Percentiles rank a stretch among this genome's conserved stretches.
Conservation (phyloP, 2,888 invertebrate species). For the Brachyopa scutellaris region DNA sequence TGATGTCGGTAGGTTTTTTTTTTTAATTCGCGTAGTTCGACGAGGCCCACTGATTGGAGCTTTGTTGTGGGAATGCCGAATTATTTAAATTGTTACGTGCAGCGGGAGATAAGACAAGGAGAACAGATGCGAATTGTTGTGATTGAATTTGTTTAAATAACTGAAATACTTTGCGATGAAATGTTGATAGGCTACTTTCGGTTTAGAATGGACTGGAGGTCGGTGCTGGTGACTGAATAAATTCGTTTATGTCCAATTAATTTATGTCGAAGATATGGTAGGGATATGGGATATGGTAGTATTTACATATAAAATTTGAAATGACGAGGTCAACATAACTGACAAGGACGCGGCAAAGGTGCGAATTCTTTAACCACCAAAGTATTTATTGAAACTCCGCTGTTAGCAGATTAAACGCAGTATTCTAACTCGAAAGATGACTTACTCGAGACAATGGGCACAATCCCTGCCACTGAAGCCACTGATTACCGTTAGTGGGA, state of each 20-base stretch:
- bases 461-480: too few species aligned
- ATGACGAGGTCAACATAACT: too few species aligned
- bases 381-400: too few species aligned
- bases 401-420: too few species aligned
- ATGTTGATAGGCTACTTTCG: conserved; percentile 19
- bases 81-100: conserved; percentile 54
- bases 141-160: conserved; percentile 39
- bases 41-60: neutral
- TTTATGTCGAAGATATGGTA: neutral
- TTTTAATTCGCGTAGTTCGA: too few species aligned
- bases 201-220: neutral
- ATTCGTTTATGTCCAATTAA: neutral
- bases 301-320: too few species aligned
- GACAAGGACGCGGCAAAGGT: too few species aligned
- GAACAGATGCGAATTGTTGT: conserved; percentile 50
- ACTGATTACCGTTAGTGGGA: too few species aligned
- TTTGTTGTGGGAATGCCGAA: conserved; percentile 13
- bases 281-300: too few species aligned
- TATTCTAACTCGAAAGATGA: too few species aligned
- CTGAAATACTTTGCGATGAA: conserved; percentile 22
- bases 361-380: too few species aligned
- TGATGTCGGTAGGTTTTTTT: conserved; percentile 21
- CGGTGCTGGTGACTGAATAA: neutral
- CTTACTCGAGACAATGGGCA: too few species aligned
- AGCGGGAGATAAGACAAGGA: conserved; percentile 37